Conservation (phyloP, 2,888 invertebrate genomes). For the Syrphus vitripennis region DNA sequence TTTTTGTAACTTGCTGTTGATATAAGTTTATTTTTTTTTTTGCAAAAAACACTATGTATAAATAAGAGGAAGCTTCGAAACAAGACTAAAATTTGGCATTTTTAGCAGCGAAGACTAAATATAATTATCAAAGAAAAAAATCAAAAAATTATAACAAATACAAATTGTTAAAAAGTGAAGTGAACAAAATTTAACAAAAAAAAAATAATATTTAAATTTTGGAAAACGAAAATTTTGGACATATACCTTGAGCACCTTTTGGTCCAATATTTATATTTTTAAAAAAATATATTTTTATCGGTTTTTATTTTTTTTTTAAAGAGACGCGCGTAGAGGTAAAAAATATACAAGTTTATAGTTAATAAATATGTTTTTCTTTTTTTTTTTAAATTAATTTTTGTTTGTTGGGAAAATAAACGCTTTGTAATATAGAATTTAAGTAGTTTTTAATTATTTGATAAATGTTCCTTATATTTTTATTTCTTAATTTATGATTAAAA, state of each 20-base stretch:
- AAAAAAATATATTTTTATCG: constrained; percentile 20
- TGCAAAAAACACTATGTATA: constrained; percentile 14
- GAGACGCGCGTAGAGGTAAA: constrained; percentile 70
- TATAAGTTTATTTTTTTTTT: constrained; percentile 9
- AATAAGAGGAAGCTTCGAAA: constrained; percentile 38
- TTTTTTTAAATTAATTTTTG: constrained; percentile 23
- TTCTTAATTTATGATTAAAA: neutral
- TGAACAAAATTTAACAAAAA: constrained; percentile 28
- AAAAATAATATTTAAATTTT: constrained; percentile 26
- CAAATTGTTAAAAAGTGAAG: neutral
- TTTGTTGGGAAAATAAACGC: neutral
- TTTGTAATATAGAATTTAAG: neutral
- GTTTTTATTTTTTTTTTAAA: constrained; percentile 32
- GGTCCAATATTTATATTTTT: constrained; percentile 74
- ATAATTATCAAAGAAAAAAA: constrained; percentile 4
- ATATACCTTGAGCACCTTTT: constrained; percentile 81
- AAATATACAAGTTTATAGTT: constrained; percentile 64
- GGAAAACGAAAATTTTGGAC: constrained; percentile 47
- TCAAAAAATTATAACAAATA: neutral
- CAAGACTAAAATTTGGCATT: constrained; percentile 27
- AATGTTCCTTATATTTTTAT: constrained; percentile 2
- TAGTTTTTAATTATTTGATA: constrained; percentile 17
- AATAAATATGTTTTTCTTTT: constrained; percentile 52
- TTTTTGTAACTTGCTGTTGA: neutral
- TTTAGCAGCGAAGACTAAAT: constrained; percentile 25